A percentile compares a stretch with the other conserved stretches of the same genome.
Evolutionary conservation across 1,140 invertebrate species (phyloP).

Genomic region (Cyrtorhinus lividipennis): DNA sequence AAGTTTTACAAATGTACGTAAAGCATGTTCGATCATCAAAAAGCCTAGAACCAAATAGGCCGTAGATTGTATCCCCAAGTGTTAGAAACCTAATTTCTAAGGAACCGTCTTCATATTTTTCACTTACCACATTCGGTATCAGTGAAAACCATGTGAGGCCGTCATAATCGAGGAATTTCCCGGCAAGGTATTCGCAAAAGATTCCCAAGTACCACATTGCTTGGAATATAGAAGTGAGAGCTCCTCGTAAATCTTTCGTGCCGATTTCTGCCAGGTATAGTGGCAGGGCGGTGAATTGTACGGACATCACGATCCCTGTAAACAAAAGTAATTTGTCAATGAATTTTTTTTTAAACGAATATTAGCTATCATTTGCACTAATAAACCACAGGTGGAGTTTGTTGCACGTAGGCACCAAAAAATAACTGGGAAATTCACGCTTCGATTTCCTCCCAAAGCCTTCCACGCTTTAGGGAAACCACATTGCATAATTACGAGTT

Average conservation of each 20-base stretch:
- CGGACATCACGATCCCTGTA: slow-evolving; percentile 50
- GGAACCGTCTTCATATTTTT: too few relatives aligned
- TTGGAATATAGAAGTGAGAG: slow-evolving; percentile 59
- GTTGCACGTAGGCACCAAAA: neutral
- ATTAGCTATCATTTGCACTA: too few relatives aligned
- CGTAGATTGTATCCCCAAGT: too few relatives aligned
- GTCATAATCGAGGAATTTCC: slow-evolving; percentile 52
- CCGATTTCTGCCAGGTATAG: slow-evolving; percentile 77
- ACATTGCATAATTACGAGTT: too few relatives aligned
- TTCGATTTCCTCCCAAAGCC: too few relatives aligned
- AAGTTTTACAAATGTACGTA: too few relatives aligned
- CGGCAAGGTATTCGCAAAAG: slow-evolving; percentile 56
- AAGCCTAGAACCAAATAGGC: too few relatives aligned
- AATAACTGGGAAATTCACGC: neutral
- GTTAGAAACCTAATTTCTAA: too few relatives aligned
- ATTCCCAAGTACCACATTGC: slow-evolving; percentile 64
- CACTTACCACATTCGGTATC: slow-evolving; percentile 36
- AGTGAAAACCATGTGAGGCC: slow-evolving; percentile 48
- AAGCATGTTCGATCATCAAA: too few relatives aligned
- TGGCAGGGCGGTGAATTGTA: slow-evolving; percentile 59
- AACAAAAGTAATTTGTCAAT: too few relatives aligned
- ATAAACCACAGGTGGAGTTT: neutral
- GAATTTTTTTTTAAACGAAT: too few relatives aligned
- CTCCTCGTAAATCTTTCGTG: slow-evolving; percentile 27
- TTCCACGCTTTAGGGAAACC: too few relatives aligned